Base-by-base conservation (phyloP, 2,797 vertebrate genomes). In the Dromococcyx pavoninus region DNA sequence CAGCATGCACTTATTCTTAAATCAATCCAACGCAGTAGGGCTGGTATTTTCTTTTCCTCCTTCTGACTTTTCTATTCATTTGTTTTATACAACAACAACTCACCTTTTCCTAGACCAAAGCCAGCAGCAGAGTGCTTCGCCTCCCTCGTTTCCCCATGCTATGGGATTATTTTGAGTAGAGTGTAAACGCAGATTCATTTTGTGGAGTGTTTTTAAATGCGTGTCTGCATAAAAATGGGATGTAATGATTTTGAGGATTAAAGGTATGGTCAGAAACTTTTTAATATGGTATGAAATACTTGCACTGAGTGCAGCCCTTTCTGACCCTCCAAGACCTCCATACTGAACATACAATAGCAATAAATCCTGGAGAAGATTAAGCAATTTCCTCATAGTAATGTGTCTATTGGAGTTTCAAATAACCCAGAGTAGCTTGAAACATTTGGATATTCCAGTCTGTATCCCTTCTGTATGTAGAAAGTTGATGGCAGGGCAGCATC, bases 241-340 rank as follows among this genome's bases (percentile, higher is more conserved):
- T 94, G 96, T 96, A 96, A 97, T 90, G 95, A 96, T 97, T 97
- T 93, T 92, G 67, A 97, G 94, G 97, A 97, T 97, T 96, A 97
- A 97, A 97, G 95, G 77, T 92, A 97, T 66, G 95, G 96, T 94
- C 95, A 94, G 54, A 97, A 98, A 98, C 92, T 96, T 97, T 97
- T 97, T 76, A 96, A 96, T 96, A 81, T n/a, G 16, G 62, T 95
- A 54, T 92, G 88, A 91, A 97, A 97, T 84, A 91, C 85, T 86
- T 94, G 86, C 60, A 70, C 30, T 44, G 66, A 73, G 67, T 4
- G 1, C 58, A 90, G 82, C 64, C 95, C 85, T 93, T 88, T 58
- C 61, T 73, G 76, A 97, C 95, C 96, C n/a, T 37, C 60, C 17
- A 86, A 69, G 78, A 86, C 91, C 81, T 97, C 85, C 81, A 67